Base-by-base conservation (phyloP, 2,113 vertebrate genomes). In the Siniperca knerii region DNA sequence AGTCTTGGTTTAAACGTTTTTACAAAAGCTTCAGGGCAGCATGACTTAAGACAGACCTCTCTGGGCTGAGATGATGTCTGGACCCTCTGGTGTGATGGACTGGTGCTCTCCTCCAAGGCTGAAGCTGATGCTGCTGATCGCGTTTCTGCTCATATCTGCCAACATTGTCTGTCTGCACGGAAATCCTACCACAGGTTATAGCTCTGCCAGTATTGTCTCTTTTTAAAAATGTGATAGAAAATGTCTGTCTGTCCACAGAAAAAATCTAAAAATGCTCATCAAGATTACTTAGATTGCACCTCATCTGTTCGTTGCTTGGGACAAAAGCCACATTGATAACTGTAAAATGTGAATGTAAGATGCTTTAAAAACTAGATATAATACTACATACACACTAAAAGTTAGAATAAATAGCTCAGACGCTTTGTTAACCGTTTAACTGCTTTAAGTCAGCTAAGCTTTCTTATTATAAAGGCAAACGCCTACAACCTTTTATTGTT, bases 131-230 rank as follows among this genome's bases (percentile, higher is more conserved):
- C 46, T 73, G 71, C 74, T 77, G 42, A 33, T 60, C 4, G 3
- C 48, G 37, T 55, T 89, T 37, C 83, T 92, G 18, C 55, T 92
- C 7, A 1, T 37, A 8, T 81, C 67, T 13, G 11, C 66, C 54
- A 40, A 21, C 75, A 21, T 29, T 2, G 4, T 25, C 60, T 64
- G 33, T 60, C 65, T 87, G 46, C 75, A 57, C 1, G 88, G 79
- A 74, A 54, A 74, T 25, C 35, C 20, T 4, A 1, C 7, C 29
- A 8, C 88, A 94, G 93, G 92, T 94, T 62, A 21, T 15, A 12
- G 60, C n/a, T 33, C n/a, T 75, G 20, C 18, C 3, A 1, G 1
- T 57, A 9, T 40, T 42, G 50, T 48, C 0, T 37, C 0, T 60
- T 48, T 37, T 65, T 5, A 8, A 37, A 46, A 57, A 67, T 7